Conservation (phyloP, 2,888 invertebrate species). For the Dryocosmus kuriphilus region DNA sequence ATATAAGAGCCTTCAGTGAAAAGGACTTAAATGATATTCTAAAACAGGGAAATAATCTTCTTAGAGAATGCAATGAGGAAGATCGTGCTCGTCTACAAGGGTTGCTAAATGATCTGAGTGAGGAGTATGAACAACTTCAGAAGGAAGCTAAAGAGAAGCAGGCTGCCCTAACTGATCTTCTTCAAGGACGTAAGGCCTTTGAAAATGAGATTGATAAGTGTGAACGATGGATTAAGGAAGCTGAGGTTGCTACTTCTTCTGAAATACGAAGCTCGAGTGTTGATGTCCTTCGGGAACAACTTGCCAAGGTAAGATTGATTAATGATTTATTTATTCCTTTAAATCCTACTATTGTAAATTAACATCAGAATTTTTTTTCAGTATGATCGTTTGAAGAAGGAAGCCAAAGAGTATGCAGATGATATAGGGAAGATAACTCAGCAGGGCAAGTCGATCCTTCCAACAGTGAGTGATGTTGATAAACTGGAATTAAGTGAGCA, state of each 20-base stretch:
- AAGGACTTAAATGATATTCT: slow-evolving; percentile 86
- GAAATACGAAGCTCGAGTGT: slow-evolving; percentile 89
- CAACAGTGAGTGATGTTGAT: slow-evolving; percentile 91
- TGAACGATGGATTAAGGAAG: slow-evolving; percentile 93
- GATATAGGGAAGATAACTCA: slow-evolving; percentile 88
- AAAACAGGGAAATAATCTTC: slow-evolving; percentile 87
- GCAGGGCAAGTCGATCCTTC: slow-evolving; percentile 88
- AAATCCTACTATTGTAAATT: slow-evolving; percentile 32
- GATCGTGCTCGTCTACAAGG: slow-evolving; percentile 84
- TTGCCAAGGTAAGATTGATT: slow-evolving; percentile 81
- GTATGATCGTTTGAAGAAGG: slow-evolving; percentile 88
- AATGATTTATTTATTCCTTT: slow-evolving; percentile 79
- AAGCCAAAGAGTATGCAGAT: slow-evolving; percentile 85
- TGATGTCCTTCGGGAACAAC: slow-evolving; percentile 91
- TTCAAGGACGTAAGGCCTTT: slow-evolving; percentile 88
- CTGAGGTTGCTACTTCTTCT: slow-evolving; percentile 90
- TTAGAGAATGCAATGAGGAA: slow-evolving; percentile 89
- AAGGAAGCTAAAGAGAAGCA: slow-evolving; percentile 87
- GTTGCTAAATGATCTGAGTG: slow-evolving; percentile 84
- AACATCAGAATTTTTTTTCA: slow-evolving; percentile 60
- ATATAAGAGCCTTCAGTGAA: slow-evolving; percentile 88
- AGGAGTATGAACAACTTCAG: slow-evolving; percentile 86
- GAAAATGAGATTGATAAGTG: slow-evolving; percentile 90
- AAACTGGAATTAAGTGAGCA: slow-evolving; percentile 90
- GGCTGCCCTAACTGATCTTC: slow-evolving; percentile 84